These are phyloP conservation scores for Teinopalpus imperialis DNA, from an alignment of 2,888 invertebrate species.

Conservation along the genomic window DNA sequence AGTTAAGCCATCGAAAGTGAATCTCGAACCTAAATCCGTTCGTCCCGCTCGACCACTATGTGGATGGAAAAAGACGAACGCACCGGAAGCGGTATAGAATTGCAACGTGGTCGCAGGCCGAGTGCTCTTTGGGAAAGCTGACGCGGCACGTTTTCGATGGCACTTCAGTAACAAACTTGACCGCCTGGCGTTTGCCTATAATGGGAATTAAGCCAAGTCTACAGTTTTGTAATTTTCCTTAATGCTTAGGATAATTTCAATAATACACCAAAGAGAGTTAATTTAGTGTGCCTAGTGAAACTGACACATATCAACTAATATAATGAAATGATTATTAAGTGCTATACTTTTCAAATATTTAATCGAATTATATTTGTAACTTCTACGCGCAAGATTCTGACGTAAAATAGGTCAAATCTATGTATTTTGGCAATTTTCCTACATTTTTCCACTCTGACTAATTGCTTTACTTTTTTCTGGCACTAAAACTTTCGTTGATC, in stretches of 20 bases:
- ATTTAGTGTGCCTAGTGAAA: conserved; percentile 1
- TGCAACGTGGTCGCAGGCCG: conserved; percentile 47
- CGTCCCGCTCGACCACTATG: conserved; percentile 58
- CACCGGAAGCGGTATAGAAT: conserved; percentile 44
- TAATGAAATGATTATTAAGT: too few relatives aligned
- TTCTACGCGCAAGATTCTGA: too few relatives aligned
- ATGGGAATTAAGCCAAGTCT: conserved; percentile 58
- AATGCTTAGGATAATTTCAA: conserved; percentile 22
- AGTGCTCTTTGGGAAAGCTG: conserved; percentile 64
- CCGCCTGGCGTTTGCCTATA: conserved; percentile 55
- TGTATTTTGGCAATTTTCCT: conserved; percentile 16
- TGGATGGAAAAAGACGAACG: conserved; percentile 61
- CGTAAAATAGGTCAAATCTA: not conserved
- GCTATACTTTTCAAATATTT: too few relatives aligned
- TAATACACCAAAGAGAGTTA: conserved; percentile 25
- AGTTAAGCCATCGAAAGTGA: conserved; percentile 38
- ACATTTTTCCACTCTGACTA: conserved; percentile 1
- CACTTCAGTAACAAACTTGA: conserved; percentile 68
- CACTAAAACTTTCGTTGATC: conserved; percentile 22
- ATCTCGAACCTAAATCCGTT: conserved; percentile 48
- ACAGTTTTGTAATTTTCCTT: conserved; percentile 44
- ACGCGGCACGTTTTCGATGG: conserved; percentile 50
- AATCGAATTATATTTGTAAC: too few relatives aligned
- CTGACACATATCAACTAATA: not conserved
- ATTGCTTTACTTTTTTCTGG: conserved; percentile 27